These are phyloP conservation scores for Notamacropus eugenii DNA, from an alignment of 2,797 vertebrate species.

Conservation along the genomic window DNA sequence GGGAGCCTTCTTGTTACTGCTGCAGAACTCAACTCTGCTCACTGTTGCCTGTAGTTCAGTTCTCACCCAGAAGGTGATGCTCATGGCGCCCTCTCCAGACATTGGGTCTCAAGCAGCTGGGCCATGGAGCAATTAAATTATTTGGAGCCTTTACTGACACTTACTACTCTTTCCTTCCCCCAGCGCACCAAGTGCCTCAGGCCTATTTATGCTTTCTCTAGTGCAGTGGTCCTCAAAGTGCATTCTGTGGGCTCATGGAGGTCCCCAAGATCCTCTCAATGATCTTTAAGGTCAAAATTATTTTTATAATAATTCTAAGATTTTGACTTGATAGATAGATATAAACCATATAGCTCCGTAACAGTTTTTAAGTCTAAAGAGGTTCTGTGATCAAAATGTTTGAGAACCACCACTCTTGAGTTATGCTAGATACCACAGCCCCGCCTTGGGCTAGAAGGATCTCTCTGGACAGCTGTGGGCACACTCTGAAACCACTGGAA, in stretches of 20 bases:
- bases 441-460: not conserved
- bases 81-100: not conserved
- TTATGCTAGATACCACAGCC: not conserved
- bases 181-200: not conserved
- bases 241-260: not conserved
- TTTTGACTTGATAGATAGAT: not conserved
- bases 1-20: not conserved
- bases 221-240: not conserved
- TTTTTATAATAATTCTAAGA: not conserved
- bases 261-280: not conserved
- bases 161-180: not conserved
- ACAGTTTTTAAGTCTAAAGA: not conserved
- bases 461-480: not conserved
- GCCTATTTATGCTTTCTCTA: not conserved
- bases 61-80: not conserved
- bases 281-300: not conserved
- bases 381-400: not conserved
- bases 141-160: not conserved
- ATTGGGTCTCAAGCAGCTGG: not conserved
- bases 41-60: too few relatives aligned
- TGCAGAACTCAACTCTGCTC: not conserved
- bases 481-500: not conserved
- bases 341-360: too few relatives aligned
- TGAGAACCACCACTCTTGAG: not conserved
- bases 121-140: not conserved